Evolutionary conservation across 2,888 invertebrate genomes (phyloP).

Genomic region (Epirrhoe alternata): DNA sequence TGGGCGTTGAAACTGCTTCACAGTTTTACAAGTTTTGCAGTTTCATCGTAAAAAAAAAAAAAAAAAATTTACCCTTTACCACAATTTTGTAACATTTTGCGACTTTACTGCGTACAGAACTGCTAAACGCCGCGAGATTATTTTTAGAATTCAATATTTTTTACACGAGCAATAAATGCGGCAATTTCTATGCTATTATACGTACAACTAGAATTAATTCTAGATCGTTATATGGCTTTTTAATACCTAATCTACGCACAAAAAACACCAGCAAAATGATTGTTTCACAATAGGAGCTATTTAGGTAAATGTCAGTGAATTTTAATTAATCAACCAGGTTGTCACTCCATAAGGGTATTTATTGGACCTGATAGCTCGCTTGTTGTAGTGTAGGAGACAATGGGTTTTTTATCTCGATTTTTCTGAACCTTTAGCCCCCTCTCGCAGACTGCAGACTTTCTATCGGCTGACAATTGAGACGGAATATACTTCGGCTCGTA

Average conservation of each 20-base stretch:
- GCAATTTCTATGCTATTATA: background rate
- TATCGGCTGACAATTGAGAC: too few relatives aligned
- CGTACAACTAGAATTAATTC: background rate
- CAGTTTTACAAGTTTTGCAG: too few relatives aligned
- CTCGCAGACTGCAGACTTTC: too few relatives aligned
- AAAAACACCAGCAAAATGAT: conserved; percentile 12
- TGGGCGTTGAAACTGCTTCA: too few relatives aligned
- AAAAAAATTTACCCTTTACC: too few relatives aligned
- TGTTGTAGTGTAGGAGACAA: conserved; percentile 12
- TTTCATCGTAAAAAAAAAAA: too few relatives aligned
- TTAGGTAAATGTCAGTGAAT: conserved; percentile 31
- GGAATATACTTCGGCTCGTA: too few relatives aligned
- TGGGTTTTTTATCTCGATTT: too few relatives aligned
- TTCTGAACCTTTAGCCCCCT: too few relatives aligned
- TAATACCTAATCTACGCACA: background rate
- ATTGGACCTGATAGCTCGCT: conserved; percentile 7
- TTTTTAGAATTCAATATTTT: background rate
- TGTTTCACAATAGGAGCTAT: conserved; percentile 11
- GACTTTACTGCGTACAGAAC: too few relatives aligned
- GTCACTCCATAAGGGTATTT: conserved; percentile 30
- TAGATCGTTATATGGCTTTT: background rate
- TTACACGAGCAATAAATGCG: background rate
- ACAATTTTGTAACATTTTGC: too few relatives aligned
- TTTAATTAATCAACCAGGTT: conserved; percentile 28
- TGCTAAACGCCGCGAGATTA: background rate